Conservation (phyloP, 1,140 invertebrate genomes). For the Bombus soroeensis region DNA sequence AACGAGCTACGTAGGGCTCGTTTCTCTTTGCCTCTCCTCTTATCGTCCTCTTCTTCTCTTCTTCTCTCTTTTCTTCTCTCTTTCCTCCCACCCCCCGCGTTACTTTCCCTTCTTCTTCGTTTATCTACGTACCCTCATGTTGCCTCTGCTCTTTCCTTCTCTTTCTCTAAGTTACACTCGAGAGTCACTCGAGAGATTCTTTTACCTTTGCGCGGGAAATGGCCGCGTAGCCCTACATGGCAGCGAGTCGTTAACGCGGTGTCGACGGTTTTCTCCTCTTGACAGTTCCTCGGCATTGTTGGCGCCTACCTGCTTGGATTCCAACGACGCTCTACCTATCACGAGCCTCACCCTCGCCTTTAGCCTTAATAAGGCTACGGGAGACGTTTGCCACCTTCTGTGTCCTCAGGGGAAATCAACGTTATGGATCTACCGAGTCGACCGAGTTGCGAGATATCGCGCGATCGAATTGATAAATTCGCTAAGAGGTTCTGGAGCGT, state of each 20-base stretch:
- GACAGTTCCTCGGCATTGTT: conserved; percentile 69
- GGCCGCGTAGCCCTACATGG: conserved; percentile 68
- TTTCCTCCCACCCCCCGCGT: background rate
- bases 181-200: conserved; percentile 44
- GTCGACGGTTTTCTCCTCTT: conserved; percentile 70
- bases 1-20: conserved; percentile 48
- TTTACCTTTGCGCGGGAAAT: conserved; percentile 66
- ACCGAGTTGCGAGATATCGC: background rate
- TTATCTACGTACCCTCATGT: too few species aligned
- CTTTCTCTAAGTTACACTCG: conserved; percentile 41
- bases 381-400: conserved; percentile 44
- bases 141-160: background rate
- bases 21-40: conserved; percentile 39
- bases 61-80: background rate
- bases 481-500: background rate
- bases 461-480: conserved; percentile 41
- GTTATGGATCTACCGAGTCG: conserved; percentile 32
- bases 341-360: conserved; percentile 65
- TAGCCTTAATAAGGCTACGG: conserved; percentile 64
- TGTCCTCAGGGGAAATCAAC: background rate
- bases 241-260: conserved; percentile 71
- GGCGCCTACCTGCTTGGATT: conserved; percentile 69
- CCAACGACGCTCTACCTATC: conserved; percentile 62
- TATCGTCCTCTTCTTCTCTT: background rate
- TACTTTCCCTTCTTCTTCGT: background rate